Conservation (phyloP, 2,888 invertebrate genomes). For the Mimachlamys varia region DNA sequence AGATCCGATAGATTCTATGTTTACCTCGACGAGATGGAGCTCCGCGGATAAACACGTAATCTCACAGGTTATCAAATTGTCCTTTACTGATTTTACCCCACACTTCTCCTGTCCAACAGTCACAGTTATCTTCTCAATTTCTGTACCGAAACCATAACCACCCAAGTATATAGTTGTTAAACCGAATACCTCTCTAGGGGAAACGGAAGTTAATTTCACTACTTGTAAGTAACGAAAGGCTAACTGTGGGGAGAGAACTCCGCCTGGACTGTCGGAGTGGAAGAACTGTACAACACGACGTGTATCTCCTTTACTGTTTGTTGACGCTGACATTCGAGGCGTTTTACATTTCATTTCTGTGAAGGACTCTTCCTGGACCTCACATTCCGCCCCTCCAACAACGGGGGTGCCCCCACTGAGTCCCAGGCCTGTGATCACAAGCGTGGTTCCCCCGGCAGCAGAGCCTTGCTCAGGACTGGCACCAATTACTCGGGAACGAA, state of each 20-base stretch:
- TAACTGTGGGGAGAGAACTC: slow-evolving; percentile 23
- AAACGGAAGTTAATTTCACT: slow-evolving; percentile 44
- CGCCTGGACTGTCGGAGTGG: neutral
- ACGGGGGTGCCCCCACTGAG: neutral
- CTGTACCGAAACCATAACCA: slow-evolving; percentile 49
- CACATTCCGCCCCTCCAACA: slow-evolving; percentile 4
- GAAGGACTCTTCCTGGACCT: neutral
- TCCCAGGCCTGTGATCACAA: neutral
- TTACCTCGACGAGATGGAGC: slow-evolving; percentile 43
- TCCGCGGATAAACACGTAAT: slow-evolving; percentile 44
- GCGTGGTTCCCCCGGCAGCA: neutral
- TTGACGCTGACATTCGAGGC: neutral
- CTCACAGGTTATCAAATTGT: slow-evolving; percentile 45
- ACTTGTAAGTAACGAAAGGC: slow-evolving; percentile 36
- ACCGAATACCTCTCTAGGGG: slow-evolving; percentile 4
- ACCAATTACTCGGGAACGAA: neutral
- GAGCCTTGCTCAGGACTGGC: slow-evolving; percentile 3
- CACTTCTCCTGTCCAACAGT: slow-evolving; percentile 49
- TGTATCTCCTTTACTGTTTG: slow-evolving; percentile 4
- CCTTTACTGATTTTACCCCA: slow-evolving; percentile 38
- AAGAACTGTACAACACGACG: neutral
- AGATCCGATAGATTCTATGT: slow-evolving; percentile 38
- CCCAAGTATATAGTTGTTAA: slow-evolving; percentile 59
- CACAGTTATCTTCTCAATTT: slow-evolving; percentile 41
- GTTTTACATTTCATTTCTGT: slow-evolving; percentile 10